Evolutionary conservation across 2,888 invertebrate species (phyloP), one percentile per base, ranked within the genome.

Genomic region (Tuta absoluta): DNA sequence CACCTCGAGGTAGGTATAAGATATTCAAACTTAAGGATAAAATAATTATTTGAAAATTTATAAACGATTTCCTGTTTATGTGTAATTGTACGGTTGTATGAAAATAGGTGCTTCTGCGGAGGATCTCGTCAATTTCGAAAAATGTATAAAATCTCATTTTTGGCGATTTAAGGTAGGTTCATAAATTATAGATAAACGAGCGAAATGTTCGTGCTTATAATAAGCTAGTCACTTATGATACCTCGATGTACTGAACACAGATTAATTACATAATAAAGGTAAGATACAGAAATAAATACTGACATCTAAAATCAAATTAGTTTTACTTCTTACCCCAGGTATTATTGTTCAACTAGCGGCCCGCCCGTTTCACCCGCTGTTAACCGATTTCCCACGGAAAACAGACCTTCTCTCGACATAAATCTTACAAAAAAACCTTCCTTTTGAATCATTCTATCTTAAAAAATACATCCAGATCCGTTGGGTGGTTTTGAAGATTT

Each of bases 101-200:
- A 85, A 86, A 81, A 80, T 91, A 91, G 90, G 91, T 89, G 91
- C 91, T 91, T 91, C 85, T 82, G 89, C 87, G 77, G 81, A 86
- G 78, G 82, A 84, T 84, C 77, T 85, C 79, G 91, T 91, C 91
- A 91, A 91, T 91, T 91, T 87, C 74, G 75, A n/a, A 80, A 82
- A 82, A 72, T 79, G 76, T 87, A 81, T 83, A 84, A 84, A 80
- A 72, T 77, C 79, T 83, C 78, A 75, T 78, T 79, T 75, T 82
- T 70, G 72, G 73, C 77, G 76, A 77, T 80, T 71, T 81, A 79
- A 77, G 72, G 76, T 84, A 79, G 76, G 79, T 79, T 79, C 23
- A 21, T 53, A 53, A 53, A 24, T 23, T n/a, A 19, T 28, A 24
- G 24, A 33, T 56, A 33, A n/a, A 56, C 33, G 64, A 78, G 77